Evolutionary conservation across 2,797 vertebrate genomes (phyloP).

Genomic region (Crax fasciolata): DNA sequence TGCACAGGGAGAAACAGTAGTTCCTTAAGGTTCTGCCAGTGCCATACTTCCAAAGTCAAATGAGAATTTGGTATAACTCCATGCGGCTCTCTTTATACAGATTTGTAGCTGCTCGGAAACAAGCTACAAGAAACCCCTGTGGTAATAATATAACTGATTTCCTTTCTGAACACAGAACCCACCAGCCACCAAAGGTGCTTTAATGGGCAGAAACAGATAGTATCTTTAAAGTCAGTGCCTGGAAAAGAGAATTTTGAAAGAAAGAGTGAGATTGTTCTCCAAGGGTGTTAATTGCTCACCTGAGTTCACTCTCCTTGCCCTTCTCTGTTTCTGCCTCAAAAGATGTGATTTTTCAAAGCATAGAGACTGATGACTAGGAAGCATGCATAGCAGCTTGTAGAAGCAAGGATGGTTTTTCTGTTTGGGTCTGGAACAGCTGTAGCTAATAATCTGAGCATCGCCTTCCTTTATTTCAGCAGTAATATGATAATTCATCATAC

Average conservation of each 20-base stretch:
- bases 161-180: neutral
- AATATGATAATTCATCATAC: neutral
- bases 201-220: neutral
- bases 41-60: neutral
- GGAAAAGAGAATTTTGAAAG: neutral
- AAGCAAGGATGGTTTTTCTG: neutral
- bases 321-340: neutral
- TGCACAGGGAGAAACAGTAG: neutral
- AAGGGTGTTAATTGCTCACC: neutral
- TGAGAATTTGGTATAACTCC: neutral
- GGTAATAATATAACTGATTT: neutral
- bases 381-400: neutral
- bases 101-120: neutral
- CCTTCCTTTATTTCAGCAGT: slow-evolving; percentile 2
- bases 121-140: neutral
- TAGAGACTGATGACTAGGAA: neutral
- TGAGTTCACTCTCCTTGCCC: neutral
- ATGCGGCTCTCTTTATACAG: neutral
- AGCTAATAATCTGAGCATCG: neutral
- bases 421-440: neutral
- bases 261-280: neutral
- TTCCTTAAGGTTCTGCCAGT: neutral
- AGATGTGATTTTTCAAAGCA: neutral
- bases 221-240: neutral
- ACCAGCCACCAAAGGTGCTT: neutral